Evolutionary conservation across 2,113 vertebrate genomes (phyloP), one percentile per base, ranked within the genome.

Genomic region (Callopanchax toddi): DNA sequence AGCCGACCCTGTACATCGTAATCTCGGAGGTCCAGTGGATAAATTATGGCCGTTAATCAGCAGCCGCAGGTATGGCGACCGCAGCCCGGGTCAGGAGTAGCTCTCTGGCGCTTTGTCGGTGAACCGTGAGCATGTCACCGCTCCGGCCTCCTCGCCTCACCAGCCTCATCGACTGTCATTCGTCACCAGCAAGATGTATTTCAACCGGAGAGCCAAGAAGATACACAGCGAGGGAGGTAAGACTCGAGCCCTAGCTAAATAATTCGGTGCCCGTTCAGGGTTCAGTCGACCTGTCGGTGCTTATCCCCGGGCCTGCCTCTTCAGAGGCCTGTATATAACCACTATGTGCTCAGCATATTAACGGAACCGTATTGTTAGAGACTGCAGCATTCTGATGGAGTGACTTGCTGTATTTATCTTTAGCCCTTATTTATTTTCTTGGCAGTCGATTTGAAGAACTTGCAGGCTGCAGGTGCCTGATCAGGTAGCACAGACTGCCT

Each of bases 201-300:
- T 94, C 86, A 92, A 92, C 83, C 89, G 91, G 85, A 86, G 91
- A 77, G 87, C 85, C 64, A 92, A 91, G 85, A 94, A 93, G 86
- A 91, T 94, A 65, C 93, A 94, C 90, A 91, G 88, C 48, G 91
- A 92, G 84, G 92, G 91, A 91, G 93, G 93, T 94, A 85, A 90
- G 88, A 34, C 52, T 18, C 17, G 43, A 26, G 26, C 23, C 3
- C 11, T 15, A 20, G 11, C 13, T 23, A 18, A 45, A 43, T 11
- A 3, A 32, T 16, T 5, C 55, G 42, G 13, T 17, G 6, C 37
- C 53, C 53, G 7, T 36, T 40, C 17, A 18, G 11, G 11, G 3
- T 34, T 18, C 25, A 21, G 7, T 42, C 37, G 49, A 67, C 40
- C 15, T 61, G 25, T 62, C 44, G 18, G 1, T 32, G 10, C 0